Percentiles rank a stretch among this genome's conserved stretches.
Evolutionary conservation across 2,888 invertebrate genomes (phyloP).

Genomic region (Achlya flavicornis): DNA sequence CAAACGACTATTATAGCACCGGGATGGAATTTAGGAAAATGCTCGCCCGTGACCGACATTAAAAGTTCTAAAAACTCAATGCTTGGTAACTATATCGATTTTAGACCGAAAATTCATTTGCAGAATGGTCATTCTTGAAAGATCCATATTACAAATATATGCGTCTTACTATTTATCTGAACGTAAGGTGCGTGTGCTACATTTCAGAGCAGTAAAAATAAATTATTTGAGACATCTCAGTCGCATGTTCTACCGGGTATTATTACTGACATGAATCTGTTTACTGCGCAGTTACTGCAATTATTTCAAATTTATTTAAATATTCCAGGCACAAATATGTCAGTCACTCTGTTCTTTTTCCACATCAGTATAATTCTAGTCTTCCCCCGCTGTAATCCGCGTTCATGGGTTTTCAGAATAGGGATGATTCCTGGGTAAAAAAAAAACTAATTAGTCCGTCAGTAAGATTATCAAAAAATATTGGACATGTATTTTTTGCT

Average conservation of each 20-base stretch:
- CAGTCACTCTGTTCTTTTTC: no score
- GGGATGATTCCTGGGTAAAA: no score
- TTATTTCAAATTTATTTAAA: neutral
- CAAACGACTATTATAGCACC: neutral
- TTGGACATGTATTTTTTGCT: no score
- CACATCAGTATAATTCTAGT: no score
- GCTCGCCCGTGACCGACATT: conserved; percentile 1
- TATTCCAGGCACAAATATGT: no score
- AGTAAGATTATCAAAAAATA: no score
- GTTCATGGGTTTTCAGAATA: no score
- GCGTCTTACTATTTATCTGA: no score
- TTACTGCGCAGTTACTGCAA: neutral
- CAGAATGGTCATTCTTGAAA: neutral
- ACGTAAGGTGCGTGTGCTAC: neutral
- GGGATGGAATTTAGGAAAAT: conserved; percentile 15
- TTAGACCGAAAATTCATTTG: neutral
- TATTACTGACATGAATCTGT: neutral
- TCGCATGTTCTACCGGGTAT: neutral
- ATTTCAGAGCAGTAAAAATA: neutral
- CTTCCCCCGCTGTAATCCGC: no score
- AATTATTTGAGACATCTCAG: neutral
- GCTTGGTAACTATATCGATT: neutral
- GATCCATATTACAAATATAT: no score
- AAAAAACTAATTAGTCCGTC: no score
- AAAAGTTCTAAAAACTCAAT: neutral